Percentiles rank a stretch among this genome's conserved stretches.
phyloP scores from a whole-genome alignment of 2,113 vertebrate genomes.

The Vulpes vulpes region DNA sequence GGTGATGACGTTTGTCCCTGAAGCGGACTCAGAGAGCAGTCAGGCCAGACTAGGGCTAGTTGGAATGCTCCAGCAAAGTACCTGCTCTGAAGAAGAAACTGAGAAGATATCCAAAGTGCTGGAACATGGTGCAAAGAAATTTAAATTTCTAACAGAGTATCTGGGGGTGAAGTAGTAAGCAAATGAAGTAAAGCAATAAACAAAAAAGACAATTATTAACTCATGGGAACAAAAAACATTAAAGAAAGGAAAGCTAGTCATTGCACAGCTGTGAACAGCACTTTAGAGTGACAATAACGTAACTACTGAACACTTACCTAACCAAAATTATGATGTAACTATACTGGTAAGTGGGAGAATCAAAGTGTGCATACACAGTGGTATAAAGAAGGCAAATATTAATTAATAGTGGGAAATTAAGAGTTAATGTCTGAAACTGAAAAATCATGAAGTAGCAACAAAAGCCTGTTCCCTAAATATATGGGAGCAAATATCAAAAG shows the following conservation, averaged over 20 bases:
- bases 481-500: not conserved
- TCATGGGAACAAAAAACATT: not conserved
- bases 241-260: not conserved
- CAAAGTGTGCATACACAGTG: not conserved
- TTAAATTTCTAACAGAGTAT: not conserved
- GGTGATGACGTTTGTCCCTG: not conserved
- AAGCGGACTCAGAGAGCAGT: not conserved
- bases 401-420: not conserved
- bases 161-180: not conserved
- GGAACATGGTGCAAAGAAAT: not conserved
- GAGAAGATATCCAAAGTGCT: not conserved
- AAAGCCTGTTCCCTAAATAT: not conserved
- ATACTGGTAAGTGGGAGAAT: not conserved
- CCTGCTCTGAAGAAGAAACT: not conserved
- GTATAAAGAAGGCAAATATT: not conserved
- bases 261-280: not conserved
- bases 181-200: not conserved
- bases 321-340: not conserved
- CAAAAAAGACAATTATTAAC: not conserved
- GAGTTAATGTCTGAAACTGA: not conserved
- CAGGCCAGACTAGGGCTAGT: rapidly evolving
- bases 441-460: not conserved
- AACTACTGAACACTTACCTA: not conserved
- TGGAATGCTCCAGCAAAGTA: not conserved
- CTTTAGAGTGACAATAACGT: not conserved